phyloP scores from a whole-genome alignment of 1,140 invertebrate genomes.

The Bombus vancouverensis region DNA sequence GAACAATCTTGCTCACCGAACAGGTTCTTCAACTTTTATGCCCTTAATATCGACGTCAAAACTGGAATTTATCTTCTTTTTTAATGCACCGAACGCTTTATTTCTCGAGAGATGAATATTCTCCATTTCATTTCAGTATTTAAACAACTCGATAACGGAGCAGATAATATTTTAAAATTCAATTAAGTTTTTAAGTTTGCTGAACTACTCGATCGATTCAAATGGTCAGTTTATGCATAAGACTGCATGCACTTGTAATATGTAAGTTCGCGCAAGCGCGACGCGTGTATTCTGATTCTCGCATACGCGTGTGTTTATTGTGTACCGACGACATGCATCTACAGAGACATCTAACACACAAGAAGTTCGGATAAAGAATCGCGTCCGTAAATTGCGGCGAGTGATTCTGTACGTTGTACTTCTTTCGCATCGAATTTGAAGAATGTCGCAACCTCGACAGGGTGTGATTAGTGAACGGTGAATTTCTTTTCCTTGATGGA shows the following conservation, averaged over 20 bases:
- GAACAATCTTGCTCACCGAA: slow-evolving; percentile 24
- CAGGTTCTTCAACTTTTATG: slow-evolving; percentile 56
- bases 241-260: neutral
- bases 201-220: neutral
- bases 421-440: neutral
- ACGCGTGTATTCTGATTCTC: neutral
- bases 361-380: neutral
- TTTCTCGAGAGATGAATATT: neutral
- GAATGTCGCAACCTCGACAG: neutral
- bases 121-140: no score
- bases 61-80: neutral
- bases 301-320: neutral
- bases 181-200: slow-evolving; percentile 1
- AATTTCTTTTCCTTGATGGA: neutral
- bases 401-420: neutral
- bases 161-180: neutral
- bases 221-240: neutral
- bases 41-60: neutral
- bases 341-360: neutral
- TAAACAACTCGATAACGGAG: no score
- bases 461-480: slow-evolving; percentile 9
- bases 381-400: neutral
- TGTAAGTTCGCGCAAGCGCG: neutral
- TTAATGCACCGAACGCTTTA: no score
- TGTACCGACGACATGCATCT: neutral